phyloP scores from a whole-genome alignment of 2,888 invertebrate genomes.

The Diploptera punctata region DNA sequence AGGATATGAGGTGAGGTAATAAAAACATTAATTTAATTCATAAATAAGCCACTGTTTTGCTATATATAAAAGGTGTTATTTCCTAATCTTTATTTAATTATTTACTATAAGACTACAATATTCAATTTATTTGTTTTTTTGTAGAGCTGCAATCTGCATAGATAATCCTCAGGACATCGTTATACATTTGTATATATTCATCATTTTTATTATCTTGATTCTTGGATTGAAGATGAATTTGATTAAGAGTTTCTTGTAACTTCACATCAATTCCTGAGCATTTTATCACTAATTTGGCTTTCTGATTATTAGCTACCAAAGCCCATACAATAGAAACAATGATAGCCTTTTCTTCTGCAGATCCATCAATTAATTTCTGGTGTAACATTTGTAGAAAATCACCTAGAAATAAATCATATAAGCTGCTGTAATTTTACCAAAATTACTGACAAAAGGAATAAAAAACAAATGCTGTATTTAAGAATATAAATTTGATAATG shows the following conservation, averaged over 20 bases:
- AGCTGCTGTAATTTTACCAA: too few species aligned
- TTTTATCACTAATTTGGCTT: constrained; percentile 64
- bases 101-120: neutral
- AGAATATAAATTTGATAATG: too few species aligned
- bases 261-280: constrained; percentile 58
- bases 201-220: constrained; percentile 14
- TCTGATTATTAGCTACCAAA: constrained; percentile 71
- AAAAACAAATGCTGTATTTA: too few species aligned
- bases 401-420: constrained; percentile 49
- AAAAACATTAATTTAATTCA: too few species aligned
- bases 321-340: constrained; percentile 68
- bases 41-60: too few species aligned
- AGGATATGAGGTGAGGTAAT: too few species aligned
- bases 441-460: too few species aligned
- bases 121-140: neutral
- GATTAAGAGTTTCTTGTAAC: constrained; percentile 58
- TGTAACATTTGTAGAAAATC: constrained; percentile 59
- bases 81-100: too few species aligned
- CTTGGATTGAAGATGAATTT: neutral
- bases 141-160: constrained; percentile 17
- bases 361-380: constrained; percentile 55
- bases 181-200: constrained; percentile 20
- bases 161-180: constrained; percentile 29
- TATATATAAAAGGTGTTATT: too few species aligned
- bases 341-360: constrained; percentile 56